phyloP scores from a whole-genome alignment of 2,113 vertebrate genomes.

The Damaliscus lunatus region DNA sequence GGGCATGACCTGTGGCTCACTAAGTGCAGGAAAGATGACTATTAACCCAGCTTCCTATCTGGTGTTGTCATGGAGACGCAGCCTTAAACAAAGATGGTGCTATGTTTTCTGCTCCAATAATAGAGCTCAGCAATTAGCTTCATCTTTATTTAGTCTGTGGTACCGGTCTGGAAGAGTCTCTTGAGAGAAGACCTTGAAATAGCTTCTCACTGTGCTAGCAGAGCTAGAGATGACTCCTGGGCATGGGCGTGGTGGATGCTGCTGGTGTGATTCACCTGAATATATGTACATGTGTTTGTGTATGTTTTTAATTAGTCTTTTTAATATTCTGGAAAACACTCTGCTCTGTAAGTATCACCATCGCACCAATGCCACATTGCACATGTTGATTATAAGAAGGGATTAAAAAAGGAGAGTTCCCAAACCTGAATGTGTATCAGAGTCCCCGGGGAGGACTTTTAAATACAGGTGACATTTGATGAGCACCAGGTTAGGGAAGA shows the following conservation, averaged over 20 bases:
- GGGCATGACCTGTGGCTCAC: background rate
- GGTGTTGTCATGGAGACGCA: background rate
- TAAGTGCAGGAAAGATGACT: background rate
- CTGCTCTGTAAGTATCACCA: background rate
- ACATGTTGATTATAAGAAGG: background rate
- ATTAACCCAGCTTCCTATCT: background rate
- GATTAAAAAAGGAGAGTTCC: background rate
- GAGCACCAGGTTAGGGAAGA: background rate
- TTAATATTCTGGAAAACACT: background rate
- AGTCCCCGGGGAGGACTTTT: background rate
- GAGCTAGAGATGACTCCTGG: background rate
- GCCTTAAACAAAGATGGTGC: background rate
- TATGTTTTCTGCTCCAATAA: background rate
- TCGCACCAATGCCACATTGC: background rate
- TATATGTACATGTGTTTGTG: background rate
- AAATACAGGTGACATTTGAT: background rate
- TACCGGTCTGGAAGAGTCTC: background rate
- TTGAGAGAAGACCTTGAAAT: background rate
- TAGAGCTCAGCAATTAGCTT: background rate
- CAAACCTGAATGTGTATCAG: background rate
- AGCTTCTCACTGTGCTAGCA: background rate
- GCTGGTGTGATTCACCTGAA: background rate
- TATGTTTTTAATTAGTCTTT: background rate
- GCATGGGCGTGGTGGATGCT: rapidly evolving
- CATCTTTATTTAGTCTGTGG: background rate